These are phyloP conservation scores for Chascanopsetta lugubris DNA, from an alignment of 2,113 vertebrate genomes.

Conservation along the genomic window DNA sequence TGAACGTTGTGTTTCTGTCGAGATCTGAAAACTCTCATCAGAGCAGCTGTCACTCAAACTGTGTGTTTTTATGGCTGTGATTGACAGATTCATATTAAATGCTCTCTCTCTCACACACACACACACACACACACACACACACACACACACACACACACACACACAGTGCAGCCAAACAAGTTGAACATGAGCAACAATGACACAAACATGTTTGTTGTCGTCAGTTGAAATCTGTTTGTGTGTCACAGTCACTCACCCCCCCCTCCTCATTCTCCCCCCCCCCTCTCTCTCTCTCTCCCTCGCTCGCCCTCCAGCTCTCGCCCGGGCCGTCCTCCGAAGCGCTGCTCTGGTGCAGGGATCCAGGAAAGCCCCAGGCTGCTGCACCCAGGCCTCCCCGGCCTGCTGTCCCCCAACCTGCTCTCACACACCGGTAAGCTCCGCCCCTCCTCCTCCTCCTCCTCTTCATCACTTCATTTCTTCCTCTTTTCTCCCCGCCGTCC, in stretches of 20 bases:
- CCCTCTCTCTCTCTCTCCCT: conserved; percentile 11
- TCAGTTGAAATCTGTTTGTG: conserved; percentile 16
- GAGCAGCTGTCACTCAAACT: neutral
- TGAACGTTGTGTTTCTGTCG: no score
- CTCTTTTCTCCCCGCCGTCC: no score
- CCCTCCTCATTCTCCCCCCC: conserved; percentile 27
- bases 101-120: neutral
- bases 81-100: neutral
- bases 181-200: no score
- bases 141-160: neutral
- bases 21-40: no score
- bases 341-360: conserved; percentile 86
- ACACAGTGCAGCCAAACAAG: neutral
- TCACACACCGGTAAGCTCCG: conserved; percentile 87
- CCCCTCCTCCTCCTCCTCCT: neutral
- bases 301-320: conserved; percentile 84
- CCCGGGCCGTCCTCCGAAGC: conserved; percentile 92
- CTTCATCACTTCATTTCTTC: neutral
- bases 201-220: neutral
- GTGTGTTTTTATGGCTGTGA: neutral
- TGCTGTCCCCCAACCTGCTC: conserved; percentile 91
- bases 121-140: neutral
- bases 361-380: conserved; percentile 89
- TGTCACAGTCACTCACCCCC: conserved; percentile 7
- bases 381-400: conserved; percentile 88